A percentile compares a stretch with the other conserved stretches of the same genome.
Conservation (phyloP, 2,888 invertebrate species). For the Thera britannica region DNA sequence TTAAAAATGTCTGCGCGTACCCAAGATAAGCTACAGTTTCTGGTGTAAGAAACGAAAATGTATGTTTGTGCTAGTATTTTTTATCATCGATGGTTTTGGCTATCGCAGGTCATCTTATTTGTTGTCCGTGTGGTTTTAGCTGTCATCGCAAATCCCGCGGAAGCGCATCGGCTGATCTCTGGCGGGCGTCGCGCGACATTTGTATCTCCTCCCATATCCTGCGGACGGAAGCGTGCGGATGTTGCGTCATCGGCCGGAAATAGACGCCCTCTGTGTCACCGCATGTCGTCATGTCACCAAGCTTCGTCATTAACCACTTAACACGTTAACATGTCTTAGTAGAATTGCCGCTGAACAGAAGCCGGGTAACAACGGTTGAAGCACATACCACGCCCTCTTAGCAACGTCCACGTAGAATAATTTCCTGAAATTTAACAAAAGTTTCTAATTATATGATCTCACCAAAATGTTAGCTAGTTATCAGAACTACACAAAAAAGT, state of each 20-base stretch:
- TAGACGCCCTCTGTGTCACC: constrained; percentile 81
- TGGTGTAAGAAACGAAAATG: background rate
- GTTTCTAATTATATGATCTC: background rate
- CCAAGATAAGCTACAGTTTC: background rate
- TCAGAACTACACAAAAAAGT: constrained; percentile 53
- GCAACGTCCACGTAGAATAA: no score
- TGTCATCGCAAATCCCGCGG: constrained; percentile 63
- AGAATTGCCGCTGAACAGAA: background rate
- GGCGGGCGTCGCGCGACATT: constrained; percentile 54
- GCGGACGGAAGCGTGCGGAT: constrained; percentile 77
- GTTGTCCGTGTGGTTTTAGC: background rate
- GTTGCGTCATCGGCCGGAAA: constrained; percentile 81
- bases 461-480: background rate
- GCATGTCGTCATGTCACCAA: constrained; percentile 55
- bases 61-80: background rate
- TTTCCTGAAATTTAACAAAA: background rate
- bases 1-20: background rate
- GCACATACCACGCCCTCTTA: no score
- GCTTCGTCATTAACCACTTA: constrained; percentile 41
- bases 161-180: constrained; percentile 68
- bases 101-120: background rate
- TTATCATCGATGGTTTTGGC: background rate
- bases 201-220: constrained; percentile 75
- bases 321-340: constrained; percentile 16
- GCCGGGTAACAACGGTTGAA: no score